Evolutionary conservation across 2,797 vertebrate species (phyloP), one percentile per base, ranked within the genome.

Genomic region (Tolypeutes matacus): DNA sequence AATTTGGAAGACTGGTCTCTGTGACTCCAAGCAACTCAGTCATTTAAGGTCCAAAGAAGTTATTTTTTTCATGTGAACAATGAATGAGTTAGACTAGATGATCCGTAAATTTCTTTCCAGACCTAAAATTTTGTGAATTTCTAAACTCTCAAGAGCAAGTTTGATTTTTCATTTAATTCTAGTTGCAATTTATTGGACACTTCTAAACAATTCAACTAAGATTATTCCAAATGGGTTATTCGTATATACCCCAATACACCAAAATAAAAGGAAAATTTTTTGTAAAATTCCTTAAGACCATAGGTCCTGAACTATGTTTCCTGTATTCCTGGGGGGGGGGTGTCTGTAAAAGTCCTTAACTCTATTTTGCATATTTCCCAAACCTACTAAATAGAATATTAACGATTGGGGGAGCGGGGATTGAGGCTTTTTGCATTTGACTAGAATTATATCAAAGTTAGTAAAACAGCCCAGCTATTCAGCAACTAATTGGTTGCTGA

Each of bases 351-450:
- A 56, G 14, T 86, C 34, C 51, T 88, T 58, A 87, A 53, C 42
- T 89, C 0, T 76, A 39, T 64, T 85, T 93, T 80, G 78, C 18
- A 2, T 84, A 70, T 78, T 93, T 93, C 14, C 36, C 25, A 25
- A 91, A 72, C 89, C 17, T 89, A 80, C 72, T 76, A 60, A 72
- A 36, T 81, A 72, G 73, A 92, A 81, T 87, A 34, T 69, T 70
- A 89, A 73, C 5, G 34, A 13, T 88, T 92, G 60, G 15, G 46
- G 46, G 46, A 11, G 46, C 20, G 20, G 25, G 5, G 5, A n/a
- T 51, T 86, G 64, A 76, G 17, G 39, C 53, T 84, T 83, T 94
- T n/a, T 58, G n/a, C 69, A 78, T 86, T 93, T 91, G 90, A 49
- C 58, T 77, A 82, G 51, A 86, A 69, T 78, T 62, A 2, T 77